Evolutionary conservation across 2,113 vertebrate genomes (phyloP), one percentile per base, ranked within the genome.

Genomic region (Gobiocypris rarus): DNA sequence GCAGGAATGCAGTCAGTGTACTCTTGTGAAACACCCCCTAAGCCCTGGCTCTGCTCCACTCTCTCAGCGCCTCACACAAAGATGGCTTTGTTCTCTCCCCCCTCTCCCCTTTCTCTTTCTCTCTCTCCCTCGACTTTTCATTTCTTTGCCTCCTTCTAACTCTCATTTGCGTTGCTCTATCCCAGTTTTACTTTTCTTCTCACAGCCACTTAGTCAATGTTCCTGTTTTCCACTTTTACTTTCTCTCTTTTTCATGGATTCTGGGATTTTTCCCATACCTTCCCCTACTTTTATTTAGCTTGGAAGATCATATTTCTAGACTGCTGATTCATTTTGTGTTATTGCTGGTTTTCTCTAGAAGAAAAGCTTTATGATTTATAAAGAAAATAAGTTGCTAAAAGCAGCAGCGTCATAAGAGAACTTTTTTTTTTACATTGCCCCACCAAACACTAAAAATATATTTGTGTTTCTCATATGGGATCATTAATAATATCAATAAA

Each of bases 1-100:
- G 86, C 85, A 87, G 89, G 89, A 90, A 90, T 90, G 89, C 83
- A 89, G 89, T 88, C 88, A 83, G 89, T 86, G 84, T 89, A 89
- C 88, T 88, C 70, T 77, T 89, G 89, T 88, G 87, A 86, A 89
- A 89, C 87, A 87, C 87, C 87, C 89, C 87, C 87, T 85, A 81
- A 85, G 84, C 80, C 83, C 75, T 86, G 86, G 84, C 69, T 88
- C 70, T 67, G 83, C 82, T 87, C 82, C 88, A 81, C 85, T 85
- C 83, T 83, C 82, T 87, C 87, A 84, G 73, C n/a, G 83, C 61
- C 38, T 84, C 77, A 65, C 61, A 71, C 87, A 90, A 88, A 90
- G 89, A 90, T 82, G 65, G 58, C 84, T 86, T 86, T 90, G 89
- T 90, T 87, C 84, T 88, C 88, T 81, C 70, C 8, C 71, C 48